Percentiles rank a stretch among this genome's conserved stretches.
phyloP scores from a whole-genome alignment of 2,888 invertebrate species.

The Aphidoletes aphidimyza region DNA sequence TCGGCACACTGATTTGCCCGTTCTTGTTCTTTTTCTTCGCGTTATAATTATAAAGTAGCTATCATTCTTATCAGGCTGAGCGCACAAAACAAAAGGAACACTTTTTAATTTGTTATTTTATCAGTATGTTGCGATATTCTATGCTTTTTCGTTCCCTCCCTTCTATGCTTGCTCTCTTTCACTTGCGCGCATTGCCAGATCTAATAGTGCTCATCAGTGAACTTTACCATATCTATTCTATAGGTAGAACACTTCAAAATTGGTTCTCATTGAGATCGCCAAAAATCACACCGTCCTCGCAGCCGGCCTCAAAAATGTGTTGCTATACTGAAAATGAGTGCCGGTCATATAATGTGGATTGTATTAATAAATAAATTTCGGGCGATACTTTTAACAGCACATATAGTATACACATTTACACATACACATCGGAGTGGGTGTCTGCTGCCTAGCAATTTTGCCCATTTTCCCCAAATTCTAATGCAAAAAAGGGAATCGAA shows the following conservation, averaged over 20 bases:
- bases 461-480: neutral
- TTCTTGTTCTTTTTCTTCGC: neutral
- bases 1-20: neutral
- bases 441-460: neutral
- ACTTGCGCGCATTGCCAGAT: too few relatives aligned
- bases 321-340: neutral
- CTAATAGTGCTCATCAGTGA: too few relatives aligned
- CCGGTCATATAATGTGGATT: constrained; percentile 2
- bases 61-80: constrained; percentile 3
- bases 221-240: too few relatives aligned
- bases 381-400: constrained; percentile 38
- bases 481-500: neutral
- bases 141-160: too few relatives aligned
- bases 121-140: too few relatives aligned
- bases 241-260: constrained; percentile 24
- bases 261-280: too few relatives aligned
- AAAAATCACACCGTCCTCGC: too few relatives aligned
- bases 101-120: constrained; percentile 27
- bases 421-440: neutral
- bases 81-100: neutral
- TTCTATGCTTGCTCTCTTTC: too few relatives aligned
- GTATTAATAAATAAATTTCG: constrained; percentile 51
- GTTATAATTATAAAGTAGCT: neutral
- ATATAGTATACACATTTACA: neutral
- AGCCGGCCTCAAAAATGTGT: too few relatives aligned